Conservation (phyloP, 2,113 vertebrate genomes). For the Ceuthmochares aereus region DNA sequence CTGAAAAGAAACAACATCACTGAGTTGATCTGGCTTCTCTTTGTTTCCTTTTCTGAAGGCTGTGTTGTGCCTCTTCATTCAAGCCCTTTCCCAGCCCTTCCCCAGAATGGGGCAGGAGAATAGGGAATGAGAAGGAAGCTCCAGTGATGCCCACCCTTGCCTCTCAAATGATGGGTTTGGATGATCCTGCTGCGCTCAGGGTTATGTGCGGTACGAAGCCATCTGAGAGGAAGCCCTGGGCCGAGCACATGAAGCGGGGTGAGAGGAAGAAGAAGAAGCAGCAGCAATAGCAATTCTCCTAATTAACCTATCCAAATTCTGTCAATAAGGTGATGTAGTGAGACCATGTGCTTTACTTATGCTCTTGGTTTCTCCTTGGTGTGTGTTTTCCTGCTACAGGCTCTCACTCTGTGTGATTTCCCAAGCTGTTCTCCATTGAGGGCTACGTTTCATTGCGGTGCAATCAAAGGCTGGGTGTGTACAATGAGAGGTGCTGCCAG, state of each 20-base stretch:
- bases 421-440: background rate
- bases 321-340: background rate
- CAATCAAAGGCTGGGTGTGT: background rate
- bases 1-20: background rate
- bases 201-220: background rate
- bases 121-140: background rate
- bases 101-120: background rate
- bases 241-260: background rate
- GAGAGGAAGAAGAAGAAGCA: background rate
- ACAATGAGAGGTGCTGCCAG: background rate
- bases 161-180: background rate
- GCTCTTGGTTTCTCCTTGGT: background rate
- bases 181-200: background rate
- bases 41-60: background rate
- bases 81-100: background rate
- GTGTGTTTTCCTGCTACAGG: background rate
- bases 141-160: background rate
- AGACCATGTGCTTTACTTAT: accelerated
- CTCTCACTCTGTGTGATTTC: accelerated
- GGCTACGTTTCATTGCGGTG: background rate
- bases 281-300: background rate
- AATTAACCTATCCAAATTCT: background rate
- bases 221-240: background rate
- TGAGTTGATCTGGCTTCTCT: background rate
- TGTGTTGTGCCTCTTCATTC: background rate